Conservation (phyloP, 2,113 vertebrate species). For the Dolichallabes microphthalmus region DNA sequence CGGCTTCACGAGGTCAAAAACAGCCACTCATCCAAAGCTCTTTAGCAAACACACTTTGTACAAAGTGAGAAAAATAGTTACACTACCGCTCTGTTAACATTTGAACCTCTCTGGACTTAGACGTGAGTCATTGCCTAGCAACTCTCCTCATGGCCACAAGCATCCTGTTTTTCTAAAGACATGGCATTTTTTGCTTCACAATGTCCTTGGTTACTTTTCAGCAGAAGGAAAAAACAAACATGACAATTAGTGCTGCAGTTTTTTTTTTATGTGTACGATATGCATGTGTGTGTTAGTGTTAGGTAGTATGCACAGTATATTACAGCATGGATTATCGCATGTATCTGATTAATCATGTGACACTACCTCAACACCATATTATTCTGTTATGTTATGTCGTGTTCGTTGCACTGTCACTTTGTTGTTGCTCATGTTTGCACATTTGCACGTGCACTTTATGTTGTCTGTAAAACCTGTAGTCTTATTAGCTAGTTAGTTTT, state of each 20-base stretch:
- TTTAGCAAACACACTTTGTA: neutral
- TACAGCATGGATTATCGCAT: neutral
- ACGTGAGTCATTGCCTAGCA: slow-evolving; percentile 46
- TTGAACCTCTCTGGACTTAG: slow-evolving; percentile 21
- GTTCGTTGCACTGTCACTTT: too few species aligned
- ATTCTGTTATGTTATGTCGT: too few species aligned
- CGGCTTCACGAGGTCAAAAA: slow-evolving; percentile 11
- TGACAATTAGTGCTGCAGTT: neutral
- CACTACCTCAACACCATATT: too few species aligned
- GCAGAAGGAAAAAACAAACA: neutral
- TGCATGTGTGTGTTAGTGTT: neutral
- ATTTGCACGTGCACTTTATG: too few species aligned
- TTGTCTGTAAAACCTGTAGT: too few species aligned
- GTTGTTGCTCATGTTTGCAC: too few species aligned
- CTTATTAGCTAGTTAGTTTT: too few species aligned
- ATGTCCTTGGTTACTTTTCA: slow-evolving; percentile 6
- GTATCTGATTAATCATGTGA: neutral
- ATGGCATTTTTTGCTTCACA: neutral
- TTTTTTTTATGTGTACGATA: neutral
- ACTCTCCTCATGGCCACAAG: slow-evolving; percentile 30
- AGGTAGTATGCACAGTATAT: neutral
- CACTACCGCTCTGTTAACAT: slow-evolving; percentile 23
- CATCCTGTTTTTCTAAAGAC: slow-evolving; percentile 27
- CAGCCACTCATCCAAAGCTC: slow-evolving; percentile 1
- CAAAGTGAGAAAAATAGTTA: slow-evolving; percentile 25